phyloP scores from a whole-genome alignment of 2,113 vertebrate genomes.

The Varanus komodoensis region DNA sequence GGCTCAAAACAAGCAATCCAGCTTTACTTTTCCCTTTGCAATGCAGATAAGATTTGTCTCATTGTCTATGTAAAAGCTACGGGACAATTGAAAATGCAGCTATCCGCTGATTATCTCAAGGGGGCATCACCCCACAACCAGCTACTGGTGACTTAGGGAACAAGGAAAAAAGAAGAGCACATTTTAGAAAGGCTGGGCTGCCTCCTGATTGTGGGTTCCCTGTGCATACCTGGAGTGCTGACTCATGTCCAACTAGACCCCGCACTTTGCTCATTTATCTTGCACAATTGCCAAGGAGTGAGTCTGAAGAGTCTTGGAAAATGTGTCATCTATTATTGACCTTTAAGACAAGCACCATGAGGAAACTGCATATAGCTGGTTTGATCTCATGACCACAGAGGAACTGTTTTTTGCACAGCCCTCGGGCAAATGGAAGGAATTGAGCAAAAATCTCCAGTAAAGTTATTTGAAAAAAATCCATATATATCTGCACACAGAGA shows the following conservation, averaged over 20 bases:
- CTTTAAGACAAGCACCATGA: neutral
- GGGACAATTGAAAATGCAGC: neutral
- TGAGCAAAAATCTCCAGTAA: neutral
- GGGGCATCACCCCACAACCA: neutral
- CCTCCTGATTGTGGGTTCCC: conserved; percentile 9
- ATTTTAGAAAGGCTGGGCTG: neutral
- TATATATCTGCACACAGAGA: neutral
- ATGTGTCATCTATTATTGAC: conserved; percentile 23
- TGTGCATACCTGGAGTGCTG: conserved; percentile 1
- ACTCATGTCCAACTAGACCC: conserved; percentile 12
- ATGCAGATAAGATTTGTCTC: no score
- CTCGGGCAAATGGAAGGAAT: neutral
- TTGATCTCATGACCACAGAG: conserved; percentile 16
- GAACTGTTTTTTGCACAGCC: neutral
- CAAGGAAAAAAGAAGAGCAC: neutral
- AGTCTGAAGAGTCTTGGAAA: conserved; percentile 26
- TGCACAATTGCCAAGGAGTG: neutral
- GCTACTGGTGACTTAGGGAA: neutral
- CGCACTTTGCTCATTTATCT: neutral
- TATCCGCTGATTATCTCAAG: neutral
- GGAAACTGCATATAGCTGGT: conserved; percentile 1
- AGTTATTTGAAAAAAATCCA: neutral
- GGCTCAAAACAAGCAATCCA: neutral
- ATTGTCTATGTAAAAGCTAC: neutral
- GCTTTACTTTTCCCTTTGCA: neutral